Conservation (phyloP, 2,888 invertebrate species). For the Atethmia centrago region DNA sequence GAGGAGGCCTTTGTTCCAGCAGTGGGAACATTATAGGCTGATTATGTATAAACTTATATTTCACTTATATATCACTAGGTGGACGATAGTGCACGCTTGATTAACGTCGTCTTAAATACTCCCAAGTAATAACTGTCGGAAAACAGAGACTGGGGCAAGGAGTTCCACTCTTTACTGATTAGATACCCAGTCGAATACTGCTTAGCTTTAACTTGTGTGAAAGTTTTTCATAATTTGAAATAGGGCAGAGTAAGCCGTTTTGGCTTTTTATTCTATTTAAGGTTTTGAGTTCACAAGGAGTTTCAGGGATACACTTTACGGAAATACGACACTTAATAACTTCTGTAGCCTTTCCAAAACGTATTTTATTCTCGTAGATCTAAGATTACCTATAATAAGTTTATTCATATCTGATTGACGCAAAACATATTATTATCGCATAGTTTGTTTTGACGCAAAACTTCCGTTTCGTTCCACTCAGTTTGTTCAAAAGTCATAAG, state of each 20-base stretch:
- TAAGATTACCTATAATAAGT: slow-evolving; percentile 10
- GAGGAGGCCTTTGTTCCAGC: no score
- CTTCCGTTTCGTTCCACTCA: background rate
- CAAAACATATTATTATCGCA: no score
- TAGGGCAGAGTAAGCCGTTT: no score
- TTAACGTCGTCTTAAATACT: background rate
- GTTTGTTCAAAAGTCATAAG: slow-evolving; percentile 17
- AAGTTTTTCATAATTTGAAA: background rate
- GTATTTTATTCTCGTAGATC: background rate
- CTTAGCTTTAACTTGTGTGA: background rate
- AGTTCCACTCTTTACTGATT: background rate
- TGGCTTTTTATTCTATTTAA: background rate
- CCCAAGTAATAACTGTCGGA: background rate
- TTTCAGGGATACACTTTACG: background rate
- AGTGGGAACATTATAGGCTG: no score
- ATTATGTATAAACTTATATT: no score
- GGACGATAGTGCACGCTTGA: background rate
- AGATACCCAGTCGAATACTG: background rate
- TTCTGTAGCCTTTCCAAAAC: background rate
- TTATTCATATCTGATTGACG: slow-evolving; percentile 19
- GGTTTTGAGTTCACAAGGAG: background rate
- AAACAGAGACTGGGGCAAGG: background rate
- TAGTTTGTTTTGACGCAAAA: slow-evolving; percentile 14
- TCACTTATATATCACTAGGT: no score
- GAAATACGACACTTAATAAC: background rate